Evolutionary conservation across 2,113 vertebrate species (phyloP).

Genomic region (Rattus rattus): DNA sequence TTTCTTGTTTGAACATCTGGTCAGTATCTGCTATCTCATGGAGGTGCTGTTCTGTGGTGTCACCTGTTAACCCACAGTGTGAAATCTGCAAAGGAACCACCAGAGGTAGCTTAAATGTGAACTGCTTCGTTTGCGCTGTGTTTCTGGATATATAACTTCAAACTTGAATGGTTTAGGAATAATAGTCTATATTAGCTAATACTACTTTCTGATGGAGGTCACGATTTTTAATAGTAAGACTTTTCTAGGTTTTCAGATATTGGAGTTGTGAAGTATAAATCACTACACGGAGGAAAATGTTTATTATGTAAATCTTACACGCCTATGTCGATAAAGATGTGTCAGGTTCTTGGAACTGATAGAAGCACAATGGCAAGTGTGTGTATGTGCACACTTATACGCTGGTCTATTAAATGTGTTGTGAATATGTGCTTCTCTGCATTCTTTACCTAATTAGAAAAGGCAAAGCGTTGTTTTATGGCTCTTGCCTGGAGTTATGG

Average conservation of each 20-base stretch:
- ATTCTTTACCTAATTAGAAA: neutral
- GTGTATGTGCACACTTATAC: neutral
- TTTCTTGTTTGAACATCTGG: slow-evolving; percentile 67
- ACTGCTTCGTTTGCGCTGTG: neutral
- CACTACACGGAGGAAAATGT: slow-evolving; percentile 14
- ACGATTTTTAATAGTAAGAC: slow-evolving; percentile 17
- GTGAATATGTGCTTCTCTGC: neutral
- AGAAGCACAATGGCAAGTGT: neutral
- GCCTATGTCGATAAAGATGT: neutral
- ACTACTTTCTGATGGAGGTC: neutral
- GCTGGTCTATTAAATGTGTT: neutral
- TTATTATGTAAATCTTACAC: neutral
- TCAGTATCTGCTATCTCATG: neutral
- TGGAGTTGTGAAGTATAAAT: slow-evolving; percentile 57
- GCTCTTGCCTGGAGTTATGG: neutral
- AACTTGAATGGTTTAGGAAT: neutral
- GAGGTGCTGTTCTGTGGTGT: neutral
- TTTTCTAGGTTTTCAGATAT: slow-evolving; percentile 53
- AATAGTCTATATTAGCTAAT: slow-evolving; percentile 48
- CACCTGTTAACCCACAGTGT: neutral
- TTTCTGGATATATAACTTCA: slow-evolving; percentile 49
- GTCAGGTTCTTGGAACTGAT: neutral
- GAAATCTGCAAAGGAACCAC: slow-evolving; percentile 2
- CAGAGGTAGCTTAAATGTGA: neutral
- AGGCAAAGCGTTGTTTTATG: neutral